Evolutionary conservation across 2,797 vertebrate genomes (phyloP).

Genomic region (Eulemur albifrons): DNA sequence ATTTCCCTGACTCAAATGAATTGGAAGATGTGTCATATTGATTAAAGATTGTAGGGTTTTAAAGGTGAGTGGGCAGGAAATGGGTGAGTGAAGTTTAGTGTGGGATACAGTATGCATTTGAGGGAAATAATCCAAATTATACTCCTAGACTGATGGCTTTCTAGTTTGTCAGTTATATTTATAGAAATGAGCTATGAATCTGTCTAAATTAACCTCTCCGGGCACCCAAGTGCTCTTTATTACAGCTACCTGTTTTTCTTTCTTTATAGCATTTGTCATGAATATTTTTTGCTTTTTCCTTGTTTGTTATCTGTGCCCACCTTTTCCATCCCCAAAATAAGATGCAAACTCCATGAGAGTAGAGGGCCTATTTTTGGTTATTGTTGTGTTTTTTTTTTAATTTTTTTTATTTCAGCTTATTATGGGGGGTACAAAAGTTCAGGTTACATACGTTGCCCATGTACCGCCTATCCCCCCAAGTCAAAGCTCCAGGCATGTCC

Average conservation of each 20-base stretch:
- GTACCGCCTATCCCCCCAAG: too few species aligned
- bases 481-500: too few species aligned
- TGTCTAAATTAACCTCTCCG: not conserved
- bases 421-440: too few species aligned
- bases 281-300: not conserved
- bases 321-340: not conserved
- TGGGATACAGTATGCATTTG: not conserved
- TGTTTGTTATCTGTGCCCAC: not conserved
- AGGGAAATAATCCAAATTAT: conserved; percentile 11
- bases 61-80: not conserved
- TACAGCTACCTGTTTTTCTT: not conserved
- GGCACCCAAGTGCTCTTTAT: not conserved
- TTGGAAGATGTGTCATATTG: not conserved
- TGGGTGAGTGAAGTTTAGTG: not conserved
- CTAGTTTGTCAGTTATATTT: not conserved
- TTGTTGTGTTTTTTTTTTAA: not conserved
- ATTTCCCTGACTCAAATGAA: not conserved
- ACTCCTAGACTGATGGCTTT: not conserved
- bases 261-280: not conserved
- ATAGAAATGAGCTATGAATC: not conserved
- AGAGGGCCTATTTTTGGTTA: not conserved
- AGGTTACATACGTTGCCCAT: too few species aligned
- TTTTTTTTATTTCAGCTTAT: too few species aligned
- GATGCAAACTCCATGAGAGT: not conserved
- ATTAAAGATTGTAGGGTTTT: not conserved